A percentile compares a stretch with the other conserved stretches of the same genome.
phyloP scores from a whole-genome alignment of 2,797 vertebrate species.

The Pteronotus mesoamericanus region DNA sequence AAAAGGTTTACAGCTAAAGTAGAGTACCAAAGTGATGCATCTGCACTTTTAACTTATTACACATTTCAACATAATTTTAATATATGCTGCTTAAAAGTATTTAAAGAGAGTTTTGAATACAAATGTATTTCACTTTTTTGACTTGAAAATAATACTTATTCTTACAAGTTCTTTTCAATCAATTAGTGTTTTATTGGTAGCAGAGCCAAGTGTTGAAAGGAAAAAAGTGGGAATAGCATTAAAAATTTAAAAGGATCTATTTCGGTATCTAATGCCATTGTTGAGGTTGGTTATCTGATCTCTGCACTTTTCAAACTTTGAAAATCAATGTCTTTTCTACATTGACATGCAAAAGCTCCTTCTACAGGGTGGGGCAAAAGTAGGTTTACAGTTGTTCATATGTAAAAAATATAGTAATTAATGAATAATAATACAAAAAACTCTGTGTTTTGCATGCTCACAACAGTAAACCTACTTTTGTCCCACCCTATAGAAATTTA shows the following conservation, averaged over 20 bases:
- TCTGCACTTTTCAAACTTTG: constrained; percentile 23
- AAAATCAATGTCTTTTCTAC: background rate
- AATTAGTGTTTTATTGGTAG: background rate
- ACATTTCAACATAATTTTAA: background rate
- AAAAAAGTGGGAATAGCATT: background rate
- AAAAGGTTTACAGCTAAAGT: background rate
- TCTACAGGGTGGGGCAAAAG: background rate
- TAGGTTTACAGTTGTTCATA: background rate
- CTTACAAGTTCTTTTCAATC: background rate
- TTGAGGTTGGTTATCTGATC: background rate
- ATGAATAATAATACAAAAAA: too few species aligned
- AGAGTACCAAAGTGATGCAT: background rate
- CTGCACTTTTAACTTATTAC: background rate
- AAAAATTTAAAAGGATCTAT: background rate
- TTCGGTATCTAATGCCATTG: background rate
- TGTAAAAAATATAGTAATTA: background rate
- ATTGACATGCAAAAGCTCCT: background rate
- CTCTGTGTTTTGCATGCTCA: background rate
- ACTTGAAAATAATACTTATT: constrained; percentile 32
- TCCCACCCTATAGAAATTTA: background rate
- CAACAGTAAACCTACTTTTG: background rate
- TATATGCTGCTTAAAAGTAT: background rate
- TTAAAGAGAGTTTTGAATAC: background rate
- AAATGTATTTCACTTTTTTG: background rate
- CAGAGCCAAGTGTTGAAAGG: background rate